phyloP scores from a whole-genome alignment of 2,113 vertebrate genomes.

The Caretta caretta region DNA sequence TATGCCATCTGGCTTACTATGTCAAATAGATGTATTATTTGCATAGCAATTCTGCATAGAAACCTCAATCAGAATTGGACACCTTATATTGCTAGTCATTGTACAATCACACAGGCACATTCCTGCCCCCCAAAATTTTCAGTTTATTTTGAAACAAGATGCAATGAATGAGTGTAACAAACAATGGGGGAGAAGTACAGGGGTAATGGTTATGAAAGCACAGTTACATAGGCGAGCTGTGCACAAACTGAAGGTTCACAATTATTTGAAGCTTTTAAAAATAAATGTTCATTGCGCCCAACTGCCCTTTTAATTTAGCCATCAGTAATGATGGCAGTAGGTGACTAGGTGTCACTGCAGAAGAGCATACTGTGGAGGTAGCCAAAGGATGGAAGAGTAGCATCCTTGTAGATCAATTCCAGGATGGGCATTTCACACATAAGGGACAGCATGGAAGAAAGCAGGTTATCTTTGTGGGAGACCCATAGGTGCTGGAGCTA shows the following conservation, averaged over 20 bases:
- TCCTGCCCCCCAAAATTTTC: not conserved
- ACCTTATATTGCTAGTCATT: not conserved
- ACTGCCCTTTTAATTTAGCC: not conserved
- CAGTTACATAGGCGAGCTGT: not conserved
- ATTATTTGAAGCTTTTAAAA: not conserved
- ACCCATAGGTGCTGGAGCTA: too few species aligned
- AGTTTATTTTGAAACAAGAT: not conserved
- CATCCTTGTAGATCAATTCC: not conserved
- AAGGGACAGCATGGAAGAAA: not conserved
- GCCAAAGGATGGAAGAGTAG: not conserved
- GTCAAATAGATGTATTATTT: not conserved
- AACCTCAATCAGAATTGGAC: not conserved
- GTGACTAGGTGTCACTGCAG: not conserved
- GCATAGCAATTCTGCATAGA: not conserved
- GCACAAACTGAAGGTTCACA: not conserved
- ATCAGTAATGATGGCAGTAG: not conserved
- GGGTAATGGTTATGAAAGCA: not conserved
- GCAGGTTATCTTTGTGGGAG: not conserved
- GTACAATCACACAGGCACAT: not conserved
- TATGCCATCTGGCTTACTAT: not conserved
- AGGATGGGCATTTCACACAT: not conserved
- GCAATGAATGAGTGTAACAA: not conserved
- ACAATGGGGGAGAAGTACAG: not conserved
- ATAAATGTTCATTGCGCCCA: accelerated
- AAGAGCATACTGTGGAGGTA: not conserved